Base-by-base conservation (phyloP, 2,113 vertebrate species). In the Dipodomys ordii region DNA sequence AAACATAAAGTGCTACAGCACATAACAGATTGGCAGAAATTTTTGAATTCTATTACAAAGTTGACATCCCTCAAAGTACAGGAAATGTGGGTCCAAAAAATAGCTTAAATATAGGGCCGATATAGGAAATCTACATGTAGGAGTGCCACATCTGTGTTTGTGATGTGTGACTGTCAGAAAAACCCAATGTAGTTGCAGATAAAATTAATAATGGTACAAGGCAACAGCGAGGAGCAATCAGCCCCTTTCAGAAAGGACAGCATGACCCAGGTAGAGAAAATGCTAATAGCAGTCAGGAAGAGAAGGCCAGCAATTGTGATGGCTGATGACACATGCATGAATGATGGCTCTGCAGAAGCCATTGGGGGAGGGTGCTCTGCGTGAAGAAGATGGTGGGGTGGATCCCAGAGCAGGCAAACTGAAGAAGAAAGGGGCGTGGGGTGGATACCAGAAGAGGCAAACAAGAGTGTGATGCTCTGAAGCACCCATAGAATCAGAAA, bases 381-480 rank as follows among this genome's bases (percentile, higher is more conserved):
- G 62, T 11, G 16, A 35, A 3, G 53, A 23, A 22, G 30, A 16
- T 22, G 44, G 46, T 13, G 8, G 53, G 15, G 10, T 76, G 44
- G 22, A 22, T 12, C 27, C 6, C 22, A 30, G 7, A 16, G 20
- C 57, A 77, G 12, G n/a, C 16, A 62, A 28, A 15, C 7, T 16
- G 3, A 57, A 39, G 16, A 35, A 3, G 53, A 23, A 22, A 23
- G 10, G 22, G 44, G 44, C 19, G 12, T 39, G 35, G 53, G 15
- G 10, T 76, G 44, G 22, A 22, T 12, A 32, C 6, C 22, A 30
- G 7, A 11, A 20, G 67, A 77, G 12, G n/a, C 16, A 62, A 28
- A 15, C 7, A 11, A 5, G 15, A 44, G 22, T 6, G 39, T 30
- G 18, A 53, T 18, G 0, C 8, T 44, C 0, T 5, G 28, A 35